These are phyloP conservation scores for Terebella lapidaria DNA, from an alignment of 2,888 invertebrate species.

Conservation along the genomic window DNA sequence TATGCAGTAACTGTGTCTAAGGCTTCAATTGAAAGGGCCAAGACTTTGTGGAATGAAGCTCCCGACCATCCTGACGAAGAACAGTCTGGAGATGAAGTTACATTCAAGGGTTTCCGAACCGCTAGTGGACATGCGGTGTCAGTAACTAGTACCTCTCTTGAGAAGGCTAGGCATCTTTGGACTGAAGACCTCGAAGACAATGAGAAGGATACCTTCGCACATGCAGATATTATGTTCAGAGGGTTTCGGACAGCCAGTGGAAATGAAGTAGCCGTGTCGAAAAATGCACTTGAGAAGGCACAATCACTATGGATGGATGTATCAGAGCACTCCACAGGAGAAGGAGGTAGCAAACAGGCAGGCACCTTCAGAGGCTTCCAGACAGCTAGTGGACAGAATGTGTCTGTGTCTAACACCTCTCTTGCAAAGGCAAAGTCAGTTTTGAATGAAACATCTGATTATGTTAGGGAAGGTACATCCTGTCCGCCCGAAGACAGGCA, in stretches of 20 bases:
- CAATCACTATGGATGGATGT: background rate
- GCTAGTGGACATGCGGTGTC: background rate
- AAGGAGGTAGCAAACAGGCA: background rate
- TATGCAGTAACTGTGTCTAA: background rate
- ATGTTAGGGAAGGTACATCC: no score
- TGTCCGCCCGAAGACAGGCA: no score
- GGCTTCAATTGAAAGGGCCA: background rate
- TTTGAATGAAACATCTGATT: background rate
- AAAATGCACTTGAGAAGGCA: background rate
- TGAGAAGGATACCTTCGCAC: no score
- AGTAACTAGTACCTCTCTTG: background rate
- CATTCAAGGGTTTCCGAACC: background rate
- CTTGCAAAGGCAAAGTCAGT: background rate
- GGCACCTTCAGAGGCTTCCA: background rate
- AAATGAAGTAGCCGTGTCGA: background rate
- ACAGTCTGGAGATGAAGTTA: no score
- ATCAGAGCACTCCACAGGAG: background rate
- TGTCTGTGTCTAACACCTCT: background rate
- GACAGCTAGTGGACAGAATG: background rate
- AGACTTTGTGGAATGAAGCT: background rate
- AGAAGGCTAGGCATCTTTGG: background rate
- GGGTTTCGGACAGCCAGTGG: background rate
- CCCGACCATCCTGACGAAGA: no score
- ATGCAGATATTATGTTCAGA: background rate
- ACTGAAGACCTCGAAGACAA: background rate